Conservation (phyloP, 2,113 vertebrate species). For the Platanista minor region DNA sequence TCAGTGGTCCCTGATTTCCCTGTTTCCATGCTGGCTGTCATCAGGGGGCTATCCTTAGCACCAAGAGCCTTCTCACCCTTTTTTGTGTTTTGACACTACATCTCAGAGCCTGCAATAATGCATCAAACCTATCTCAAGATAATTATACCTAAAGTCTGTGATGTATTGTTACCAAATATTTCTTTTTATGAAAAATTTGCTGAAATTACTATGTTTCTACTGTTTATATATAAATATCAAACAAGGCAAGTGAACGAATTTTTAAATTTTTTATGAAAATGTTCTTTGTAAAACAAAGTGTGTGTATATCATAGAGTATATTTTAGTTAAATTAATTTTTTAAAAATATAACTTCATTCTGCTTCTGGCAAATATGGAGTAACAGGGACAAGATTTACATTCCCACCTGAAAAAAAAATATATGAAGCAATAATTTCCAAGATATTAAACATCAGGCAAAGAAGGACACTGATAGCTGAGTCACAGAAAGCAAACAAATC, state of each 20-base stretch:
- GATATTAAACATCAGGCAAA: neutral
- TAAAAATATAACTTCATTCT: neutral
- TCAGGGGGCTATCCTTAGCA: neutral
- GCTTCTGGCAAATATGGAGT: neutral
- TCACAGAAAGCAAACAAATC: neutral
- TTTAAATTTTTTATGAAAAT: neutral
- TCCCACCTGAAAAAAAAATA: neutral
- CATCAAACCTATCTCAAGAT: neutral
- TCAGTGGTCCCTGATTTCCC: neutral
- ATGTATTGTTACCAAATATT: neutral
- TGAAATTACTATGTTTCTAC: neutral
- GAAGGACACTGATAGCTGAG: neutral
- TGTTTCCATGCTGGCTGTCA: neutral
- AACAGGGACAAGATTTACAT: neutral
- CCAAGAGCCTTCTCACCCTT: neutral
- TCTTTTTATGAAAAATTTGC: neutral
- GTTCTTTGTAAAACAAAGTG: neutral
- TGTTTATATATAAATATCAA: neutral
- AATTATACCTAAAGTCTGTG: neutral
- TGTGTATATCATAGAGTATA: neutral
- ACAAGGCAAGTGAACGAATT: neutral
- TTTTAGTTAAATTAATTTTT: neutral
- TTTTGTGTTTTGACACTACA: neutral
- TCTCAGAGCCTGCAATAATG: neutral
- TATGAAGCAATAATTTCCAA: neutral